Evolutionary conservation across 2,888 invertebrate species (phyloP).

Genomic region (Formica aserva): DNA sequence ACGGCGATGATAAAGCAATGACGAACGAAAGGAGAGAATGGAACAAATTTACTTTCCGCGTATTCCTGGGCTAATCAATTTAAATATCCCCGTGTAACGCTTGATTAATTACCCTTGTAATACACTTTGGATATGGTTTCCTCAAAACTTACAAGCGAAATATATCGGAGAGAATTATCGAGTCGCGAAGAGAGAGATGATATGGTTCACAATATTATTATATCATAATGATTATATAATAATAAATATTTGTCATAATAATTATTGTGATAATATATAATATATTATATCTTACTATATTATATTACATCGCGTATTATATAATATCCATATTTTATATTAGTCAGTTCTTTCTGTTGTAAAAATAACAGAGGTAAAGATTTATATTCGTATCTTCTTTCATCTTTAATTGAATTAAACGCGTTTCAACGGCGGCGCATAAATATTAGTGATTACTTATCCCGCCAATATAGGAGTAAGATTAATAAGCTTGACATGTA

Average conservation of each 20-base stretch:
- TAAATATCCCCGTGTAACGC: constrained; percentile 23
- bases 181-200: not conserved
- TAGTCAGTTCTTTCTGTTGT: not conserved
- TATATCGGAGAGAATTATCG: constrained; percentile 17
- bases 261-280: not conserved
- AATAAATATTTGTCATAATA: not conserved
- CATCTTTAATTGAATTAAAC: not conserved
- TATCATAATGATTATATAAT: not conserved
- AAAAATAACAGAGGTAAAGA: not conserved
- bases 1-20: constrained; percentile 46
- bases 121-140: not conserved
- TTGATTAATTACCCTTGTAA: constrained; percentile 37
- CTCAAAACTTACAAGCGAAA: constrained; percentile 10
- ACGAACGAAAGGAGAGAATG: constrained; percentile 38
- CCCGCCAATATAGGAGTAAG: not conserved
- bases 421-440: not conserved
- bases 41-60: constrained; percentile 33
- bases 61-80: constrained; percentile 42
- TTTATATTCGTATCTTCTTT: not conserved
- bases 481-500: constrained; percentile 18
- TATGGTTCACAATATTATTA: not conserved
- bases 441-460: constrained; percentile 11
- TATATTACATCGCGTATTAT: not conserved
- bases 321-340: not conserved
- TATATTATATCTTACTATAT: not conserved